These are phyloP conservation scores for Dendrolimus pini DNA, from an alignment of 2,888 invertebrate genomes.

Conservation along the genomic window DNA sequence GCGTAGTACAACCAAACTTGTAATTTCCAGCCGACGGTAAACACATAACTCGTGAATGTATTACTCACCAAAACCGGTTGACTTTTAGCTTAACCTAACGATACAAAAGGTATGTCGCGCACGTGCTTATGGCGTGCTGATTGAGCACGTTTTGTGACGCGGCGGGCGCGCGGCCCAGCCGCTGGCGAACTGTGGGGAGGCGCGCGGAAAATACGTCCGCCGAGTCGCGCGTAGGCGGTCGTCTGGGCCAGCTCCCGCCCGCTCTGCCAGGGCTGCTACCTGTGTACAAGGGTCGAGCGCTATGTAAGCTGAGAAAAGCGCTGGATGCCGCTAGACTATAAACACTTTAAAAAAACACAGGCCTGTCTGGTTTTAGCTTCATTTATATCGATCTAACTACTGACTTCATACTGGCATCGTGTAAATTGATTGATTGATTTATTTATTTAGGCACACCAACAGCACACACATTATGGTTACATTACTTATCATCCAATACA, in stretches of 20 bases:
- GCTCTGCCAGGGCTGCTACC: constrained; percentile 14
- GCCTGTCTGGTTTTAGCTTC: too few species aligned
- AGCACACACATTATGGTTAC: too few species aligned
- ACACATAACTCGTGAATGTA: not conserved
- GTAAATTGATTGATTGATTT: too few species aligned
- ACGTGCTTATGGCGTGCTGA: constrained; percentile 8
- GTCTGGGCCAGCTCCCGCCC: constrained; percentile 37
- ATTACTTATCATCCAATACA: too few species aligned
- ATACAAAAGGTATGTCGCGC: constrained; percentile 18
- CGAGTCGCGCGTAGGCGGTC: constrained; percentile 62
- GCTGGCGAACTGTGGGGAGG: constrained; percentile 64
- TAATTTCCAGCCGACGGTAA: not conserved
- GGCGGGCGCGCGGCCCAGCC: constrained; percentile 71
- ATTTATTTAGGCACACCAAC: too few species aligned
- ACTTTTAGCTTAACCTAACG: constrained; percentile 18
- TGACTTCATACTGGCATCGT: too few species aligned
- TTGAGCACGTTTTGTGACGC: constrained; percentile 24
- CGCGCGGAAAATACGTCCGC: constrained; percentile 51
- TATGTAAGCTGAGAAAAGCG: too few species aligned
- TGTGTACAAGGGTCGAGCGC: constrained; percentile 6
- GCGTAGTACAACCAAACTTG: not conserved
- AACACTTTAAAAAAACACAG: too few species aligned
- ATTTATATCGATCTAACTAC: too few species aligned
- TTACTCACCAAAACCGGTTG: constrained; percentile 9
- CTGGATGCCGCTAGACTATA: too few species aligned